Evolutionary conservation across 2,797 vertebrate genomes (phyloP).

Genomic region (Gephyroberyx darwinii): DNA sequence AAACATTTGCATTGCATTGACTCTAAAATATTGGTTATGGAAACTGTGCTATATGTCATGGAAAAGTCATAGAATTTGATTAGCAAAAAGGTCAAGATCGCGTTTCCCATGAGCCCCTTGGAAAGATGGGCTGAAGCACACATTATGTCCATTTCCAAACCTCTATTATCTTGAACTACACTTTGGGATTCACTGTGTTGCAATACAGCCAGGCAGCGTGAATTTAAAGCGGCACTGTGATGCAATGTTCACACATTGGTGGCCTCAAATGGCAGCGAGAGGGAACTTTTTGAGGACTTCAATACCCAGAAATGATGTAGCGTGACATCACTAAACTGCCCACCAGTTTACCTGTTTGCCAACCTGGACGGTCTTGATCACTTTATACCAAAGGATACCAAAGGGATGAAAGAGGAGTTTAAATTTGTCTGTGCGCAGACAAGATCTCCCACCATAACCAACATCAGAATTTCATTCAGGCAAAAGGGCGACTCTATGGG

Average conservation of each 20-base stretch:
- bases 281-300: background rate
- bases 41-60: no score
- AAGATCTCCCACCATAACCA: no score
- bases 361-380: background rate
- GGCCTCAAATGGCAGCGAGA: background rate
- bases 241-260: background rate
- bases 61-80: no score
- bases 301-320: slow-evolving; percentile 13
- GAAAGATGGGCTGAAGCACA: slow-evolving; percentile 14
- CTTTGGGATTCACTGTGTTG: background rate
- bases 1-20: no score
- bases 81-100: no score
- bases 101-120: background rate
- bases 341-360: slow-evolving; percentile 1
- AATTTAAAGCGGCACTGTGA: slow-evolving; percentile 4
- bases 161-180: slow-evolving; percentile 3
- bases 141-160: slow-evolving; percentile 21
- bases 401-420: background rate
- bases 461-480: no score
- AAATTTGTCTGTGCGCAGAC: no score
- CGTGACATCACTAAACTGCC: background rate
- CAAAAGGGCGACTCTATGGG: no score
- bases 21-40: no score
- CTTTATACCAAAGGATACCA: background rate
- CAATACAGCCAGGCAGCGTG: background rate